phyloP scores from a whole-genome alignment of 2,888 invertebrate genomes.

The Agonum fuliginosum region DNA sequence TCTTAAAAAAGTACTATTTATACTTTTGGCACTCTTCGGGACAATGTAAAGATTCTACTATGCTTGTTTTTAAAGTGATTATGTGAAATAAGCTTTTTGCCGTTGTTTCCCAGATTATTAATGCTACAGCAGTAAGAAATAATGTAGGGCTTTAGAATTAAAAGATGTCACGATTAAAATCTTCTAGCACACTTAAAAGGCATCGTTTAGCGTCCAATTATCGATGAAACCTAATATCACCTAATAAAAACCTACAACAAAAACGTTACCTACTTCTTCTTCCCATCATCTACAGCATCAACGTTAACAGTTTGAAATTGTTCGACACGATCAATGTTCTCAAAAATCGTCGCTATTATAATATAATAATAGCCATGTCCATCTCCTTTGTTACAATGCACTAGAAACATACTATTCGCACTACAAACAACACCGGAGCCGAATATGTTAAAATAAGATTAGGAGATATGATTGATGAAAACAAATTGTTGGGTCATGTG shows the following conservation, averaged over 20 bases:
- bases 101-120: background rate
- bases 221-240: constrained; percentile 1
- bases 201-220: background rate
- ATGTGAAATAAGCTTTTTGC: too few relatives aligned
- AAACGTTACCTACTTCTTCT: constrained; percentile 10
- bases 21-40: too few relatives aligned
- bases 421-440: background rate
- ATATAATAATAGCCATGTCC: constrained; percentile 34
- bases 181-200: background rate
- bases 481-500: constrained; percentile 1
- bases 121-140: too few relatives aligned
- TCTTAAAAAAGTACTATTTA: too few relatives aligned
- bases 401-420: constrained; percentile 43
- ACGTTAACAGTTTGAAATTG: background rate
- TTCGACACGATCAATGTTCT: background rate
- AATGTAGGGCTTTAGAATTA: too few relatives aligned
- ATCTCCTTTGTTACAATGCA: constrained; percentile 50
- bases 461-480: constrained; percentile 21
- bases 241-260: constrained; percentile 29
- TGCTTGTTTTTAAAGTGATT: too few relatives aligned
- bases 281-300: constrained; percentile 2
- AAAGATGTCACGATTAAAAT: background rate
- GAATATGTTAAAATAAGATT: background rate
- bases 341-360: background rate
- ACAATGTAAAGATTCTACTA: too few relatives aligned